Conservation (phyloP, 2,888 invertebrate genomes). For the Drosophila seclusa region DNA sequence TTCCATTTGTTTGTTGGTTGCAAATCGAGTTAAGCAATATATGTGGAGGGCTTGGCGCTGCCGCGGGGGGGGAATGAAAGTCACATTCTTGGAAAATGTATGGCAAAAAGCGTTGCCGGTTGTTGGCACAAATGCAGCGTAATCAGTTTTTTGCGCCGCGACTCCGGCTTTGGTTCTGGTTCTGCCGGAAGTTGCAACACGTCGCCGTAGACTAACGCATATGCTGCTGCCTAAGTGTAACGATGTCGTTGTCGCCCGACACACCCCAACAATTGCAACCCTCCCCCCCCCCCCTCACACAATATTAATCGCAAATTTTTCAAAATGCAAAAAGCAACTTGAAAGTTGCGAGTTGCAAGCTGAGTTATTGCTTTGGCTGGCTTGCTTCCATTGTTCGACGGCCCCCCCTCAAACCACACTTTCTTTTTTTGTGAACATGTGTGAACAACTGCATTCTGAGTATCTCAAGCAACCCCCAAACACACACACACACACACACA, state of each 20-base stretch:
- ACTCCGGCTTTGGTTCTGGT: constrained; percentile 13
- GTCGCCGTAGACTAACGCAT: constrained; percentile 59
- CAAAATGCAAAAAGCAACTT: constrained; percentile 49
- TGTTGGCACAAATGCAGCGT: constrained; percentile 70
- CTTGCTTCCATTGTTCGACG: constrained; percentile 44
- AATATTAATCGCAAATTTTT: constrained; percentile 61
- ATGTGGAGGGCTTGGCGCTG: background rate
- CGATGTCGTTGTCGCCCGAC: constrained; percentile 38
- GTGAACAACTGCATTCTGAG: constrained; percentile 74
- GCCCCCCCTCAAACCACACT: constrained; percentile 37
- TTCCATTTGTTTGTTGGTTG: constrained; percentile 36
- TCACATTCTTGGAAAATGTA: constrained; percentile 60
- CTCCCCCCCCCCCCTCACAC: background rate
- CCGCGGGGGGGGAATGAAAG: constrained; percentile 33
- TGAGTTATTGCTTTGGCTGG: constrained; percentile 59
- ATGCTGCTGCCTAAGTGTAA: constrained; percentile 62
- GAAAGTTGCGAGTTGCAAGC: constrained; percentile 44
- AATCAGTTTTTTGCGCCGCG: constrained; percentile 68
- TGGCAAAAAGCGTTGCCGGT: constrained; percentile 66
- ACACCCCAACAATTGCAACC: constrained; percentile 66
- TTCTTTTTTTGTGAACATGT: constrained; percentile 73
- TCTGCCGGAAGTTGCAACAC: constrained; percentile 77
- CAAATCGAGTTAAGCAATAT: constrained; percentile 11
- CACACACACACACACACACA: constrained; percentile 1
- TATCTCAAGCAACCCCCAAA: constrained; percentile 48